Evolutionary conservation across 1,140 invertebrate species (phyloP), one percentile per base, ranked within the genome.

Genomic region (Streblospio benedicti): DNA sequence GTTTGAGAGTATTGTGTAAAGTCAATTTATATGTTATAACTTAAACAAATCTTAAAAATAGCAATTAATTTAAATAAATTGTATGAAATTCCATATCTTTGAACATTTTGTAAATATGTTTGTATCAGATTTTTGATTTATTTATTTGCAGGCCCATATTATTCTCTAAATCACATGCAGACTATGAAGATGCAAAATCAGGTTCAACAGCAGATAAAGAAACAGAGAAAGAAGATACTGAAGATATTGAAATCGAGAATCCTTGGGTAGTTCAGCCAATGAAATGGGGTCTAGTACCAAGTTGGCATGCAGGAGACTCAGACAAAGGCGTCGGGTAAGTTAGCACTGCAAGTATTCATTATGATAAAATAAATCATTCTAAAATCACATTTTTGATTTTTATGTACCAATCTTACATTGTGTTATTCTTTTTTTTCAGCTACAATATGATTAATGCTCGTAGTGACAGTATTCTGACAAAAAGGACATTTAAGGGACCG

Each of bases 391-490:
- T n/a, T n/a, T n/a, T n/a, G n/a, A n/a, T n/a, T n/a, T n/a, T n/a
- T n/a, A n/a, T n/a, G n/a, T n/a, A n/a, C n/a, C n/a, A n/a, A n/a
- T n/a, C n/a, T n/a, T n/a, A n/a, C n/a, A n/a, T n/a, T n/a, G n/a
- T n/a, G n/a, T n/a, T n/a, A n/a, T n/a, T n/a, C n/a, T 44, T n/a
- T n/a, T n/a, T n/a, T n/a, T 83, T 87, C 65, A 83, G 81, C 28
- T 77, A 87, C 18, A 84, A 84, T 27, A 90, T 88, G n/a, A 89
- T 88, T 68, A 93, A 93, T 69, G 88, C 87, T 62, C 80, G 89
- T 1, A 67, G 88, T 43, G 90, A 93, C 76, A 83, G 78, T 67
- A 77, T 88, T 63, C 69, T 81, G 57, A 75, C 78, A 41, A 90
- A 88, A 45, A 85, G 83, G 62, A 76, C 88, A 0, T 91, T 85